Base-by-base conservation (phyloP, 1,140 invertebrate species). In the Bicyclus anynana region DNA sequence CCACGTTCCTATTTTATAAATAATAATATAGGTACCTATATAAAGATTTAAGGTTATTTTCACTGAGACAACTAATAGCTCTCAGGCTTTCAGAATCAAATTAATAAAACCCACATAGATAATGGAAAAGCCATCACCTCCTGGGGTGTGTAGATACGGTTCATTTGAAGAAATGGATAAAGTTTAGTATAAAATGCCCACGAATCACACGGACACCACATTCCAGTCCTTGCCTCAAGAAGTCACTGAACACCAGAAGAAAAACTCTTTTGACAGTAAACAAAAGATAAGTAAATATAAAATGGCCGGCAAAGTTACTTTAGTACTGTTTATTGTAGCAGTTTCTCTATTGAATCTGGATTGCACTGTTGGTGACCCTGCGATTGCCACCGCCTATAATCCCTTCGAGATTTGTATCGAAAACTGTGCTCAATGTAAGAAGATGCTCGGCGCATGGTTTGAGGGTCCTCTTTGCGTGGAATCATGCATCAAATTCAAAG, bases 401-500 rank as follows among this genome's bases (percentile, higher is more conserved):
- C 40, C 40, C 12, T 44, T 44, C n/a, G 40, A 44, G 12, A 44
- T 44, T 20, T 44, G 40, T 20, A 44, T 44, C 7, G 40, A 44
- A 12, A 44, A 44, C 17, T 44, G 40, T 12, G 40, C 40, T n/a
- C 40, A 44, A 20, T 44, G 40, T 10, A 44, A 44, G 40, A 44
- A 44, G 40, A 44, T 44, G 40, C 40, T 44, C 10, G 40, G 40
- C 0, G 40, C 40, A 0, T 44, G 40, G 40, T 44, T 44, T 12
- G 40, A 44, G 3, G 40, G 40, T 1, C 40, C 40, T 44, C 18
- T 44, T 0, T 47, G 44, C 44, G 44, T 21, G 16, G 49, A 51
- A 51, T 51, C 29, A 13, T 37, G 49, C 33, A 51, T 51, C 26
- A 51, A 51, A 9, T 37, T 51, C 18, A 38, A 38, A 21, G 44